Evolutionary conservation across 2,888 invertebrate species (phyloP), one percentile per base, ranked within the genome.

Genomic region (Scotopteryx bipunctaria): DNA sequence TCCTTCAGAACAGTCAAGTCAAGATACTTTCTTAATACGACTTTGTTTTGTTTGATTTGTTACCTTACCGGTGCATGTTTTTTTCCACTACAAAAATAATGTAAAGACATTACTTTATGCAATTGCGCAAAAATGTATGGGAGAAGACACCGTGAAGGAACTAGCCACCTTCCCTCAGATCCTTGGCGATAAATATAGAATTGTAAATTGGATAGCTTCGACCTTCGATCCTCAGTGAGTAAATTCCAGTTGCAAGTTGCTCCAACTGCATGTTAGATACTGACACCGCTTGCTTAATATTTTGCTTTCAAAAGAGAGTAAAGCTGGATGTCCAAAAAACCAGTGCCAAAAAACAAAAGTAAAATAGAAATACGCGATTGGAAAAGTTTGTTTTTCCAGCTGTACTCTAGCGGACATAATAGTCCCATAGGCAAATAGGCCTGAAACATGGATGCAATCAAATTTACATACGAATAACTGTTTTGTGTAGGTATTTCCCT

Each of bases 161-260:
- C 9, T 33, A 8, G 15, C 9, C n/a, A 17, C 27, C 37, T 45
- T 35, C 29, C 8, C 11, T 42, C 19, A 32, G 13, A 45, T 46
- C 36, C 52, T 42, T 32, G 31, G n/a, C 32, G 19, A 52, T 52
- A 42, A 52, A 54, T 41, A 40, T 35, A 49, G 44, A 46, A 49
- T 37, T 55, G 55, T 46, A 41, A 55, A 55, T 49, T 42, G 55
- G 45, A 49, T 42, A 5, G 42, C 44, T 45, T 45, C 13, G 37
- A 49, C 49, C 45, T 49, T 46, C 49, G 49, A 49, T 55, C 49
- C 45, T 55, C 38, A 47, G 47, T 14, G 15, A 42, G 46, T 42
- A 15, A 38, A 38, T 47, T 38, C 23, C 19, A 42, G 47, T 38
- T 38, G 47, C 43, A 38, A 33, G 16, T 33, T 38, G 17, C 33